A percentile compares a stretch with the other conserved stretches of the same genome.
phyloP scores from a whole-genome alignment of 2,888 invertebrate species.

The Stenotaenia linearis region DNA sequence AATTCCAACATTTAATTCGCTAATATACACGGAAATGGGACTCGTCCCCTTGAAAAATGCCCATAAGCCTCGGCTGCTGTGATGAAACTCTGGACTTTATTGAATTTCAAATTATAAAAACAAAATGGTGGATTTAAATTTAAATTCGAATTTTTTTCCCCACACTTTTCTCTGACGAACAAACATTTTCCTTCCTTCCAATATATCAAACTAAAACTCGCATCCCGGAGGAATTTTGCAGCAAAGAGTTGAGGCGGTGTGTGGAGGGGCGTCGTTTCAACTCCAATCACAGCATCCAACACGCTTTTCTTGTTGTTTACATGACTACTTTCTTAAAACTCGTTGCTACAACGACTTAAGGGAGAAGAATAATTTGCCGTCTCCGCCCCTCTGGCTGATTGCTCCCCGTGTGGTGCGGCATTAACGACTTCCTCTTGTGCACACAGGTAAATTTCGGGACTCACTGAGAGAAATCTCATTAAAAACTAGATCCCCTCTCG shows the following conservation, averaged over 20 bases:
- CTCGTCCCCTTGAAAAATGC: slow-evolving; percentile 2
- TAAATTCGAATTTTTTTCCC: not conserved
- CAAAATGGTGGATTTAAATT: slow-evolving; percentile 4
- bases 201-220: not conserved
- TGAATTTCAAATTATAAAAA: not conserved
- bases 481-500: slow-evolving; percentile 19
- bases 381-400: slow-evolving; percentile 22
- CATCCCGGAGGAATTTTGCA: slow-evolving; percentile 7
- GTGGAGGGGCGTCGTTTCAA: not conserved
- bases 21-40: slow-evolving; percentile 17
- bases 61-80: not conserved
- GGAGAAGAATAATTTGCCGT: slow-evolving; percentile 26
- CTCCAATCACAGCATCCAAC: slow-evolving; percentile 13
- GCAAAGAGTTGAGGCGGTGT: not conserved
- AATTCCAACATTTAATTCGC: slow-evolving; percentile 15
- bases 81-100: slow-evolving; percentile 4
- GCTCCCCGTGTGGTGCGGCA: slow-evolving; percentile 21
- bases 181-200: slow-evolving; percentile 3
- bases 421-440: slow-evolving; percentile 6
- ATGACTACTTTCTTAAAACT: slow-evolving; percentile 26
- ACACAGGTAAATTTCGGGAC: slow-evolving; percentile 12
- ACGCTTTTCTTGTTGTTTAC: slow-evolving; percentile 17
- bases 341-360: slow-evolving; percentile 8
- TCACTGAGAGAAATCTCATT: slow-evolving; percentile 21
- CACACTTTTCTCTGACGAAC: not conserved